These are phyloP conservation scores for Leucopternis melanops DNA, from an alignment of 2,113 vertebrate species.

Conservation along the genomic window DNA sequence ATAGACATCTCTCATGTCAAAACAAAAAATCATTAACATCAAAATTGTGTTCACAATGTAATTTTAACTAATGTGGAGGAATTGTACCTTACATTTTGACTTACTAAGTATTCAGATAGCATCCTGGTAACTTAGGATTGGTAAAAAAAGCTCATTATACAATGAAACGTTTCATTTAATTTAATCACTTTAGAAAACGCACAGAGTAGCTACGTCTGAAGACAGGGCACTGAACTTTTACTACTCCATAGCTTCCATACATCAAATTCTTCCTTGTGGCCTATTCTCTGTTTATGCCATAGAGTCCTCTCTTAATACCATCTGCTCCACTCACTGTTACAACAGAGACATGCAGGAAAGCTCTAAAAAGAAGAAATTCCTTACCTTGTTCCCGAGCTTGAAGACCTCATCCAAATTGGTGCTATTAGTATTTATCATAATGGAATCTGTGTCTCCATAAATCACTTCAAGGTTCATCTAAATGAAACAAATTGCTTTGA, in stretches of 20 bases:
- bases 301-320: not conserved
- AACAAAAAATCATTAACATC: not conserved
- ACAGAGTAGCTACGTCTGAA: not conserved
- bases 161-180: not conserved
- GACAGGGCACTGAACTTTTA: not conserved
- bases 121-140: not conserved
- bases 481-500: slow-evolving; percentile 34
- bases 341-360: not conserved
- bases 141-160: not conserved
- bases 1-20: not conserved
- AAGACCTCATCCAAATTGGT: slow-evolving; percentile 90
- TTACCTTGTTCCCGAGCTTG: slow-evolving; percentile 94
- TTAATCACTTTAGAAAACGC: not conserved
- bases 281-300: not conserved
- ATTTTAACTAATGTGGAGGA: not conserved
- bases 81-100: not conserved
- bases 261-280: not conserved
- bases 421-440: slow-evolving; percentile 99
- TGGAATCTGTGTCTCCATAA: slow-evolving; percentile 98
- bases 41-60: not conserved
- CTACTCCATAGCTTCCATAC: not conserved
- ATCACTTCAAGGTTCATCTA: slow-evolving; percentile 99
- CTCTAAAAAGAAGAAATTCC: not conserved
- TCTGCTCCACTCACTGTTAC: not conserved
- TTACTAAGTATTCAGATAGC: not conserved